Base-by-base conservation (phyloP, 2,888 invertebrate species). In the Eumerus sabulonum region DNA sequence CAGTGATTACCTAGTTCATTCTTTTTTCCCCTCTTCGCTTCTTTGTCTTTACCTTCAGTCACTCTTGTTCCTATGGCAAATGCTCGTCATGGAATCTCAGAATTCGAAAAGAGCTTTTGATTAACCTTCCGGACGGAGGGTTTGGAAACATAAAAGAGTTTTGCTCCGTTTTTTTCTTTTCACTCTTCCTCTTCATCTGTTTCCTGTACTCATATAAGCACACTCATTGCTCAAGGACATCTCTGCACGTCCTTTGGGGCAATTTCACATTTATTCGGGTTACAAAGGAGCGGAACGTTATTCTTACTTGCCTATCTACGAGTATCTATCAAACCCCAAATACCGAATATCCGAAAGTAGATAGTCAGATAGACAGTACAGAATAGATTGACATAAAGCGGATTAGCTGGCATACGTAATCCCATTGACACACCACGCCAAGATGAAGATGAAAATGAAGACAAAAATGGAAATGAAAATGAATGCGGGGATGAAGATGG, bases 1-100 rank as follows among this genome's bases (percentile, higher is more conserved):
- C 66, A 62, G 71, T 76, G 76, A 71, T 76, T 71, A 71, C 76
- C 76, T 27, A 27, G 27, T 7, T 27, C 7, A 4, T 27, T 4
- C 7, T 71, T 27, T 56, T 51, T 50, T 71, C 44, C 57, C 45
- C 35, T 60, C 53, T 12, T 35, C 38, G 36, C 38, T 16, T 64
- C 42, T 48, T 14, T 12, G 19, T 11, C 11, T 1, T 13, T 47
- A 18, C 27, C 17, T 14, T 12, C 35, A 12, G n/a, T n/a, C 11
- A n/a, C 16, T 14, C 16, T 48, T 14, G 35, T 13, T 16, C 27
- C 14, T 17, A 47, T 64, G 53, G 47, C 19, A 57, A 38, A n/a
- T 71, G 66, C 59, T 56, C 48, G 36, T 60, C 13, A 27, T 7
- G 27, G 27, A 2, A 27, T 4, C 3, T 27, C 27, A 7, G 7